Percentiles rank a stretch among this genome's conserved stretches.
Conservation (phyloP, 2,888 invertebrate genomes). For the Lasioglossum calceatum region DNA sequence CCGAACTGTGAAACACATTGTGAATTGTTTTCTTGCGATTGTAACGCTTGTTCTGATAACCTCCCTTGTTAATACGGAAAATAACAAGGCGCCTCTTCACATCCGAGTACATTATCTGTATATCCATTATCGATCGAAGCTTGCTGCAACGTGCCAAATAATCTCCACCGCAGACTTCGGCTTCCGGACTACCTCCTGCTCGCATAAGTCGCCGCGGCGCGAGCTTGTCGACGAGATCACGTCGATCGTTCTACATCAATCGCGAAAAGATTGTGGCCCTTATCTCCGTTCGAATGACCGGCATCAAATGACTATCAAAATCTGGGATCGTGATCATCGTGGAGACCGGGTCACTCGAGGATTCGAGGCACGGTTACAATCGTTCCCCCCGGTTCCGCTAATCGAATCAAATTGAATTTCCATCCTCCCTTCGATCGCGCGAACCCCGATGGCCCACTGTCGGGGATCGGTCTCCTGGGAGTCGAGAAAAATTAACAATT, state of each 20-base stretch:
- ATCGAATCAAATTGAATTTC: conserved; percentile 80
- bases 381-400: conserved; percentile 69
- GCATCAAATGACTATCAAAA: conserved; percentile 48
- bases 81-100: conserved; percentile 1
- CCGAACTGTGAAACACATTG: not conserved
- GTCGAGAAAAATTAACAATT: conserved; percentile 74
- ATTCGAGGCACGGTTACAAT: conserved; percentile 75
- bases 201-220: not conserved
- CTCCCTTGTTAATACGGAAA: not conserved
- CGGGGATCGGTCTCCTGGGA: conserved; percentile 33
- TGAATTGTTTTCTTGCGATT: no score
- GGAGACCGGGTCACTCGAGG: conserved; percentile 62
- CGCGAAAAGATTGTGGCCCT: not conserved
- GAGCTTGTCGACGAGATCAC: not conserved
- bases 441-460: not conserved
- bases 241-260: not conserved
- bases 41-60: not conserved
- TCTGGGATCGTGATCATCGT: conserved; percentile 53
- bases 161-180: not conserved
- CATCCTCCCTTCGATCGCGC: conserved; percentile 63
- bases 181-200: not conserved
- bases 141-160: not conserved
- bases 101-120: not conserved
- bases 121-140: not conserved
- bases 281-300: conserved; percentile 13